A percentile compares a stretch with the other conserved stretches of the same genome.
Conservation (phyloP, 2,797 vertebrate species). For the Paratrypauchen microcephalus region DNA sequence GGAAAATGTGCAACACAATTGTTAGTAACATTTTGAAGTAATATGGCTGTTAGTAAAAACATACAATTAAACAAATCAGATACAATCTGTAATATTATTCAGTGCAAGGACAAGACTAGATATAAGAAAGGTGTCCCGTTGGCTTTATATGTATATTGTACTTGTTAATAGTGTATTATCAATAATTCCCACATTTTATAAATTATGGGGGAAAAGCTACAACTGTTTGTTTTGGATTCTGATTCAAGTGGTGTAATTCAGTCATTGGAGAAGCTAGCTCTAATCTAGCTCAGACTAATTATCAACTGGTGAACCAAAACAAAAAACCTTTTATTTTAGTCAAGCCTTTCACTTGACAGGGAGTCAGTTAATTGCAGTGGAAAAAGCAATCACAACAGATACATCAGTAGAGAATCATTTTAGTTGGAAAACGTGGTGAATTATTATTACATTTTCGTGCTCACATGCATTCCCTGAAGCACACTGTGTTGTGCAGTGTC, state of each 20-base stretch:
- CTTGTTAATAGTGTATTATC: background rate
- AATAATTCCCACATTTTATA: background rate
- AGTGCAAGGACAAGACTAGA: too few species aligned
- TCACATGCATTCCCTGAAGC: conserved; percentile 1
- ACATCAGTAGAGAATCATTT: background rate
- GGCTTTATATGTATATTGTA: too few species aligned
- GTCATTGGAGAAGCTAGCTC: background rate
- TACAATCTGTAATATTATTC: too few species aligned
- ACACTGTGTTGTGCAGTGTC: conserved; percentile 9
- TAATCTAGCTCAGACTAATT: background rate
- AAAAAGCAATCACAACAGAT: conserved; percentile 11
- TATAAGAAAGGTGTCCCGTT: too few species aligned
- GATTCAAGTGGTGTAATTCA: background rate
- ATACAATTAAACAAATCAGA: too few species aligned
- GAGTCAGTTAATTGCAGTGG: background rate
- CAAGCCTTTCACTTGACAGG: background rate
- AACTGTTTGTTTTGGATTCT: conserved; percentile 4
- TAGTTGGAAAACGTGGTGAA: background rate
- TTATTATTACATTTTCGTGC: background rate
- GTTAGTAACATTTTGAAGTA: too few species aligned
- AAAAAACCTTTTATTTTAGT: background rate
- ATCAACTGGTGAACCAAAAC: conserved; percentile 2
- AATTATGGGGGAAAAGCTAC: background rate
- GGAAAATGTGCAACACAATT: too few species aligned
- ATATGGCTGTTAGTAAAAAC: too few species aligned